Evolutionary conservation across 1,140 invertebrate genomes (phyloP), one percentile per base, ranked within the genome.

Genomic region (Drosophila malerkotliana): DNA sequence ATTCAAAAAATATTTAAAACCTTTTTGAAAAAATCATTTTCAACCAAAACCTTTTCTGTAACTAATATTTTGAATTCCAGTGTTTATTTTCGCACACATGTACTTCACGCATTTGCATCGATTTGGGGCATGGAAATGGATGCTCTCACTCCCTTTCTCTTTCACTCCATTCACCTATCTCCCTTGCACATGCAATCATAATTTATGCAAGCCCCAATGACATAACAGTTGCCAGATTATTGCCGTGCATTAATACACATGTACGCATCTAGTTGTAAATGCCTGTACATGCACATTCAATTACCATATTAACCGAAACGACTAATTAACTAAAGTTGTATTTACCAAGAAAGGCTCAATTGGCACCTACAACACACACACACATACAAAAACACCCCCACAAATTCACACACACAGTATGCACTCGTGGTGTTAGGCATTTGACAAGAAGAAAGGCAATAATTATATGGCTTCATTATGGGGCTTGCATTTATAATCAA

Each of bases 191-290:
- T 9, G 37, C 51, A 68, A 69, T 69, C 63, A 69, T 69, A 69
- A 69, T 69, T 69, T 69, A 68, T 69, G 66, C 62, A 69, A 56
- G 18, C 24, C 41, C 41, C 9, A 67, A 69, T 68, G 66, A 69
- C 66, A 69, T 68, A 69, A 69, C 66, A 69, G 66, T 69, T 68
- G 44, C 66, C 63, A 68, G 62, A 68, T 69, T 69, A 68, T 69
- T 56, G 51, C 51, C 51, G 15, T 56, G 52, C 41, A 56, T 68
- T 55, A 66, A 47, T 67, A 55, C 49, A 55, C 41, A 39, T 56
- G 66, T 47, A 68, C 6, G 30, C 30, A 34, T 53, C 63, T 47
- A 66, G 39, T 37, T 54, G 49, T 52, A 45, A 45, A 47, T 34
- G 41, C 52, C 30, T 18, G 24, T 55, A 48, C 60, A 64, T 69